These are phyloP conservation scores for Aythya baeri DNA, from an alignment of 2,113 vertebrate species.

Conservation along the genomic window DNA sequence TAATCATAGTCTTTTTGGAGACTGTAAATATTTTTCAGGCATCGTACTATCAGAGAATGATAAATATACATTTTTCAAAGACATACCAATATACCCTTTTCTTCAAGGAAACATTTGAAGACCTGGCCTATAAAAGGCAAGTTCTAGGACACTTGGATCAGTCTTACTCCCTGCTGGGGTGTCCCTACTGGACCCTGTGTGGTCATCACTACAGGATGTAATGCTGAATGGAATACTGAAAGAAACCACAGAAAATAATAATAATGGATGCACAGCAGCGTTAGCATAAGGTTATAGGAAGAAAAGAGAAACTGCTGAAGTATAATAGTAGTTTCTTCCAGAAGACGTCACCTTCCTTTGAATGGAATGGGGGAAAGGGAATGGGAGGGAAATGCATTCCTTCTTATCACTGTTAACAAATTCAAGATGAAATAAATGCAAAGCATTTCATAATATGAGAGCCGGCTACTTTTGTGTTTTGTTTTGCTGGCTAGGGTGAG, in stretches of 20 bases:
- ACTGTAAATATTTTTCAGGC: not conserved
- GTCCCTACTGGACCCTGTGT: not conserved
- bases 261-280: not conserved
- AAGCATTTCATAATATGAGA: not conserved
- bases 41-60: not conserved
- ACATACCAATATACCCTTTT: not conserved
- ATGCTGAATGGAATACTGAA: not conserved
- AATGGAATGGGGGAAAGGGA: too few relatives aligned
- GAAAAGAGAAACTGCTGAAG: not conserved
- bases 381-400: not conserved
- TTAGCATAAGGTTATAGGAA: not conserved
- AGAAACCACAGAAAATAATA: not conserved
- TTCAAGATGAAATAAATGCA: not conserved
- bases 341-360: not conserved
- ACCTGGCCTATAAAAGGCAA: not conserved
- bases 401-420: not conserved
- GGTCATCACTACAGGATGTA: not conserved
- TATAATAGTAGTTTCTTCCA: not conserved
- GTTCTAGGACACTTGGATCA: not conserved
- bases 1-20: fast-evolving
- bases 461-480: not conserved
- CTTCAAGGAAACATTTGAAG: not conserved
- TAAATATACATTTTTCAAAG: not conserved
- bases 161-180: not conserved
- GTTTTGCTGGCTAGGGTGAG: not conserved